phyloP scores from a whole-genome alignment of 2,888 invertebrate species.

The Lepeophtheirus nordmannii region DNA sequence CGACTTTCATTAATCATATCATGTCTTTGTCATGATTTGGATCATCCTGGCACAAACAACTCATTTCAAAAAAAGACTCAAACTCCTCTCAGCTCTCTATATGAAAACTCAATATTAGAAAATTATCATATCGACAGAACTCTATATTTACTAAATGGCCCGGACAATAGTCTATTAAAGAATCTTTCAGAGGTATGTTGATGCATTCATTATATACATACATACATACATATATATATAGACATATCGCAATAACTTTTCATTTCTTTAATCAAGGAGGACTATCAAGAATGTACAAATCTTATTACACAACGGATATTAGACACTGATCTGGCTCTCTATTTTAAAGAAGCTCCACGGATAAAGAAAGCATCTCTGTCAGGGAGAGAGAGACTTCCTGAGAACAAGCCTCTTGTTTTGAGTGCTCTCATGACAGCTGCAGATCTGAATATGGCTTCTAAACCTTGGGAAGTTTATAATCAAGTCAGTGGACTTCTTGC shows the following conservation, averaged over 20 bases:
- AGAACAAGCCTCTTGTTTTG: constrained; percentile 52
- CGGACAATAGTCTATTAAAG: constrained; percentile 4
- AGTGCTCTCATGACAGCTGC: constrained; percentile 67
- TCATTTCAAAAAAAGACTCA: constrained; percentile 15
- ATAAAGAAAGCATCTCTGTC: constrained; percentile 43
- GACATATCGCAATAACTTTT: no score
- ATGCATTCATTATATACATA: not conserved
- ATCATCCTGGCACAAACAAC: constrained; percentile 69
- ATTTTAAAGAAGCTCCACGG: constrained; percentile 48
- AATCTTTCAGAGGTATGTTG: constrained; percentile 7
- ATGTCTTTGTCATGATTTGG: constrained; percentile 65
- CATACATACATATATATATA: no score
- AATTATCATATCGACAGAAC: constrained; percentile 17
- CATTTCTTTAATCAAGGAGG: constrained; percentile 34
- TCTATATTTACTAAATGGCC: constrained; percentile 15
- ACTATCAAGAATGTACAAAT: constrained; percentile 57
- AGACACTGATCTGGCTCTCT: constrained; percentile 63
- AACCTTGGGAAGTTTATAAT: constrained; percentile 59
- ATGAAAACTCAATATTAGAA: constrained; percentile 19
- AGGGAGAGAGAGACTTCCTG: constrained; percentile 34
- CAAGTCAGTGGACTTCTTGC: constrained; percentile 11
- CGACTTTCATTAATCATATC: constrained; percentile 58
- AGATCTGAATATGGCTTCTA: constrained; percentile 64
- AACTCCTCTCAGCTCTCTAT: constrained; percentile 15
- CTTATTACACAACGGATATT: constrained; percentile 62